A percentile compares a stretch with the other conserved stretches of the same genome.
Conservation (phyloP, 2,888 invertebrate species). For the Cecidostiba fungosa region DNA sequence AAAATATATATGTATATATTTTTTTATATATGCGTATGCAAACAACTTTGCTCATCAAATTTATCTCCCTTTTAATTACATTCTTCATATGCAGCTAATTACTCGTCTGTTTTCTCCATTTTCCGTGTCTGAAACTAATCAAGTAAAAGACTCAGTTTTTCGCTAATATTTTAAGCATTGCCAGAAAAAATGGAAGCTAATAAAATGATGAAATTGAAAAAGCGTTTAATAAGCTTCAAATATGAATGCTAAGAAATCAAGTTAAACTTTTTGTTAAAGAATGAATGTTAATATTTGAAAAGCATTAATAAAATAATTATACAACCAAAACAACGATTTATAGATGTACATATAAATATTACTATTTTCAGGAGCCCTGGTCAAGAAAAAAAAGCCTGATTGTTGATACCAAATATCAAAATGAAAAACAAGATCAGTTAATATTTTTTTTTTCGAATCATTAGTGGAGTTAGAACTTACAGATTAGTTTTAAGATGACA, state of each 20-base stretch:
- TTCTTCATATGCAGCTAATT: conserved; percentile 76
- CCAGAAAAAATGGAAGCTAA: neutral
- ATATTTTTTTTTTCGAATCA: conserved; percentile 46
- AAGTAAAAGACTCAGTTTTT: conserved; percentile 14
- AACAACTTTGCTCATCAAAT: conserved; percentile 6
- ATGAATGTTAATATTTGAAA: neutral
- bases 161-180: neutral
- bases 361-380: neutral
- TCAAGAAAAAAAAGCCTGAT: neutral
- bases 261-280: neutral
- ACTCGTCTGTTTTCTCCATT: conserved; percentile 72
- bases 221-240: conserved; percentile 32
- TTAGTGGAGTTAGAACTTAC: conserved; percentile 76
- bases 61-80: conserved; percentile 11
- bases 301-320: conserved; percentile 1
- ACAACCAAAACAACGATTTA: neutral
- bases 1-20: conserved; percentile 4
- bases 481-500: conserved; percentile 66
- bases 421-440: neutral
- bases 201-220: conserved; percentile 2
- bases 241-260: neutral
- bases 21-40: conserved; percentile 10
- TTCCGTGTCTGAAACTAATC: conserved; percentile 73
- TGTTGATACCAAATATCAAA: neutral
- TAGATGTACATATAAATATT: neutral